Evolutionary conservation across 2,888 invertebrate genomes (phyloP), one percentile per base, ranked within the genome.

Genomic region (Mermis nigrescens): DNA sequence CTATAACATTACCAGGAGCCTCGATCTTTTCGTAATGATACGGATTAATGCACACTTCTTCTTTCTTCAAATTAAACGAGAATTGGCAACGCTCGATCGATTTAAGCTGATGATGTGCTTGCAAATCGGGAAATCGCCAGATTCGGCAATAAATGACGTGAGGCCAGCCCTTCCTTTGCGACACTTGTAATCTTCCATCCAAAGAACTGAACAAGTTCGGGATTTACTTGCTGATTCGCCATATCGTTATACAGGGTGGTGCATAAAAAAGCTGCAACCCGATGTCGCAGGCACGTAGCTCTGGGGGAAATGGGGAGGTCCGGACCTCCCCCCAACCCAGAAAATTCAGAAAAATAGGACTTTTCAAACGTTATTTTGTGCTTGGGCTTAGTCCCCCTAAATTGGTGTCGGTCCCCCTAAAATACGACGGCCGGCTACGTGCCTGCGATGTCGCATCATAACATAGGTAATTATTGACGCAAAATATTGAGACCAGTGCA

Each of bases 51-150:
- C 92, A 94, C 67, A 94, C 88, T 75, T 91, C 89, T 77, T 86
- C 91, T 73, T 83, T 83, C 75, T 90, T 91, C 72, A 88, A 78
- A 70, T 86, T 83, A 76, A 86, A 94, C 1, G 91, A 85, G 78
- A 82, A 92, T 75, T 89, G 86, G 75, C 94, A 94, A 73, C 84
- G 83, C 66, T 92, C 90, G 32, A 90, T 81, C 0, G 89, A 84
- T 71, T 85, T 83, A 65, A 94, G 77, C 80, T 94, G 91, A 80
- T 91, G 90, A 73, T 92, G 91, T 66, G 85, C 84, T 76, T 90
- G 90, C 62, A 94, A 79, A 78, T 94, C 91, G 58, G 92, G 92
- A 91, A 91, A 94, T 67, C 94, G 85, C 92, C 92, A 94, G 74
- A 94, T 80, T 66, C 91, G 82, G 75, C 92, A 92, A 76, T 92